phyloP scores from a whole-genome alignment of 1,140 invertebrate genomes.

The Leptopilina boulardi region DNA sequence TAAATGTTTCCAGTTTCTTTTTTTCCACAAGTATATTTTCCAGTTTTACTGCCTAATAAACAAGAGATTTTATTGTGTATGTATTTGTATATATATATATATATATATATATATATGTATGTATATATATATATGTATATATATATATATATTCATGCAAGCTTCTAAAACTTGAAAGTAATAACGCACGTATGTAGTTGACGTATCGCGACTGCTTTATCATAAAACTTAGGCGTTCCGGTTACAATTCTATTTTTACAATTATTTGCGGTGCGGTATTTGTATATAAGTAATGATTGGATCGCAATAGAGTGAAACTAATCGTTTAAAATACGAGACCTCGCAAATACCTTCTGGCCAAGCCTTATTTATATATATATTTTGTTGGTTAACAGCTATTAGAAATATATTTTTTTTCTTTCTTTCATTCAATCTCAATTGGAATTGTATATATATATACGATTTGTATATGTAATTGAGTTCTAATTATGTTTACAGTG shows the following conservation, averaged over 20 bases:
- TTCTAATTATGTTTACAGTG: slow-evolving; percentile 3
- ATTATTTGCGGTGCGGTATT: no score
- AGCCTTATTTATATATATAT: no score
- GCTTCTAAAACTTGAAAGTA: background rate
- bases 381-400: slow-evolving; percentile 26
- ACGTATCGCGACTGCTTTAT: slow-evolving; percentile 28
- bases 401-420: background rate
- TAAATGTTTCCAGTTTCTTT: background rate
- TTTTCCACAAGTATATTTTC: background rate
- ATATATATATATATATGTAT: no score
- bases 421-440: background rate
- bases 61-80: background rate
- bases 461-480: slow-evolving; percentile 25
- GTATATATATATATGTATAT: background rate
- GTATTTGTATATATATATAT: no score
- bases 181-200: background rate
- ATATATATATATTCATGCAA: background rate
- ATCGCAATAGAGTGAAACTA: slow-evolving; percentile 31
- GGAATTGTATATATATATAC: background rate
- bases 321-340: slow-evolving; percentile 30
- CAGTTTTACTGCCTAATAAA: slow-evolving; percentile 15
- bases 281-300: slow-evolving; percentile 21
- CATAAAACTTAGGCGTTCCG: slow-evolving; percentile 25
- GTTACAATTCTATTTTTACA: slow-evolving; percentile 31
- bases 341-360: slow-evolving; percentile 20